Conservation (phyloP, 2,113 vertebrate species). For the Percina caprodes region DNA sequence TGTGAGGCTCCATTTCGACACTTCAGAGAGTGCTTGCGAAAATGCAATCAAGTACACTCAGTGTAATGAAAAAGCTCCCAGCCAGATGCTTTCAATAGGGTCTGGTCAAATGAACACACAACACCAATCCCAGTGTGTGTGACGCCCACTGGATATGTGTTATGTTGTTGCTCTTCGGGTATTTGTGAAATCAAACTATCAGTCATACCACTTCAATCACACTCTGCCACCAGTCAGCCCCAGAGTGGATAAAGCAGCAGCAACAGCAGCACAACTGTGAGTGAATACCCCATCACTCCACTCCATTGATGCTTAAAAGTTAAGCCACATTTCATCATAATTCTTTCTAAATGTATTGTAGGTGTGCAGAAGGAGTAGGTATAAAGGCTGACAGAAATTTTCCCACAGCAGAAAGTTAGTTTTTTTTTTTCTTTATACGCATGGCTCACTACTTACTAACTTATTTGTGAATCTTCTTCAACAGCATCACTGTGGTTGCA, state of each 20-base stretch:
- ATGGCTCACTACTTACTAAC: neutral
- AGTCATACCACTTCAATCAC: constrained; percentile 73
- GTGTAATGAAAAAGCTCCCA: constrained; percentile 76
- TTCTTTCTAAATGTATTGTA: constrained; percentile 5
- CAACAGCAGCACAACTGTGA: constrained; percentile 30
- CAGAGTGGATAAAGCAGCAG: constrained; percentile 41
- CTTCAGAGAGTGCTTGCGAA: constrained; percentile 50
- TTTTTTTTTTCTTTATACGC: constrained; percentile 3
- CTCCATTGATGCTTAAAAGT: neutral
- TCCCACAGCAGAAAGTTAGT: constrained; percentile 3
- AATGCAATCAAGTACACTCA: constrained; percentile 70
- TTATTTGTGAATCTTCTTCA: constrained; percentile 8
- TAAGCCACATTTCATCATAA: constrained; percentile 29
- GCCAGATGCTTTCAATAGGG: constrained; percentile 62
- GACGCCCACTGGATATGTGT: constrained; percentile 43
- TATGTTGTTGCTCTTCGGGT: constrained; percentile 59
- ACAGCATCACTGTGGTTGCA: neutral
- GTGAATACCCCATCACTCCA: constrained; percentile 29
- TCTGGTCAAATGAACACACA: constrained; percentile 41
- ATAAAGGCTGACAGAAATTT: neutral
- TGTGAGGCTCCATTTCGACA: constrained; percentile 52
- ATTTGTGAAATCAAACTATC: constrained; percentile 75
- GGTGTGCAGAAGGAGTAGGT: neutral
- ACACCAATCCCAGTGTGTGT: constrained; percentile 48
- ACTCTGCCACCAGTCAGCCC: constrained; percentile 50